Base-by-base conservation (phyloP, 1,140 invertebrate genomes). In the Euborellia annulipes region DNA sequence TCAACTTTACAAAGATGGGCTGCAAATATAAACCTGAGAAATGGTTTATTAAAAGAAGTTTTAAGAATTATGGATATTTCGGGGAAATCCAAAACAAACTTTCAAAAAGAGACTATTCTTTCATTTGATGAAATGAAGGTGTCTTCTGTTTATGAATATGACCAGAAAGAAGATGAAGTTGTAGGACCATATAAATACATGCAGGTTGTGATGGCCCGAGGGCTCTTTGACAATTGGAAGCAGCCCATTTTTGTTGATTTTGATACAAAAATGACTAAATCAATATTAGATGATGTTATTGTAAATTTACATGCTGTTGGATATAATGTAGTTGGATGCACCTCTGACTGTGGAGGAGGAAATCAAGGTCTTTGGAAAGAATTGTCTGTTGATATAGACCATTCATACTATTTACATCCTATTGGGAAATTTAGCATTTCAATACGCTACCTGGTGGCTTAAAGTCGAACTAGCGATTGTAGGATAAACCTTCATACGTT, bases 221-320 rank as follows among this genome's bases (percentile, higher is more conserved):
- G 52, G 2, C 43, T 64, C 8, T 41, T 50, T 41, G 20, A 17
- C 7, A 55, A 54, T 2, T 63, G 60, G 59, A 62, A 62, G 40
- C 58, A 63, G 50, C 54, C 55, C 0, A 41, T 63, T 7, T 60
- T 51, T 38, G 57, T 51, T 48, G 39, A 52, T 37, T 63, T 54
- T 52, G 56, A 63, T 36, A 46, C 38, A 9, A 1, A 36, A n/a
- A 55, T 64, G 48, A 59, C 48, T 0, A 49, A 48, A 37, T 49
- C 16, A 4, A 13, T 48, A 2, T 41, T 64, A 9, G 36, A 51
- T 1, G 14, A 50, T 20, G 39, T 59, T 4, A 60, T 63, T n/a
- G 42, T 22, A 21, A 40, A 50, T 22, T 40, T 63, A n/a, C 50
- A 62, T 43, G 34, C 50, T 18, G n/a, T n/a, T n/a, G n/a, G n/a